Evolutionary conservation across 2,888 invertebrate genomes (phyloP).

Genomic region (Tuta absoluta): DNA sequence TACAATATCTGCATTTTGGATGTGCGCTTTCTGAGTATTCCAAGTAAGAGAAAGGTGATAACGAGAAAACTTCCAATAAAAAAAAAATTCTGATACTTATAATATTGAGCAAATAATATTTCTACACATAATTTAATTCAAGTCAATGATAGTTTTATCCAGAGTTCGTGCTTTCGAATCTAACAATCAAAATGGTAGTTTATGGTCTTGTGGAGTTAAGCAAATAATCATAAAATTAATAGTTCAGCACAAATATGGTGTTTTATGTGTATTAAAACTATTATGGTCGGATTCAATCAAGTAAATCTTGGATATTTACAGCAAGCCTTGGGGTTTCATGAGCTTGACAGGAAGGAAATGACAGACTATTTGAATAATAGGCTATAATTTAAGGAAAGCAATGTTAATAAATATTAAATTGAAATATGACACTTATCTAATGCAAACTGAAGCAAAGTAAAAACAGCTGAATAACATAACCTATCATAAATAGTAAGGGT

Average conservation of each 20-base stretch:
- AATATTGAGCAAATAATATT: no score
- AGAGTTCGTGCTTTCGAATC: background rate
- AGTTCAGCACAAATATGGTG: constrained; percentile 5
- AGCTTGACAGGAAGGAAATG: background rate
- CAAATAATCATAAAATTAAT: constrained; percentile 25
- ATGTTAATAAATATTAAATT: no score
- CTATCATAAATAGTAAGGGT: no score
- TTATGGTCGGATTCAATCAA: background rate
- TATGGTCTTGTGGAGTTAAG: constrained; percentile 33
- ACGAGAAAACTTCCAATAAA: no score
- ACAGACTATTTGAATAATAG: background rate
- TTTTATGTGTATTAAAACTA: constrained; percentile 12
- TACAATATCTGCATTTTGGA: no score
- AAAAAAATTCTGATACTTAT: no score
- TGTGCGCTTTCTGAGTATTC: no score
- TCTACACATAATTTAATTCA: background rate
- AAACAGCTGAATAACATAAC: no score
- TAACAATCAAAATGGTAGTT: background rate
- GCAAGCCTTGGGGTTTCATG: background rate
- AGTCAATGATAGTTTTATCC: background rate
- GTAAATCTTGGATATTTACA: constrained; percentile 8
- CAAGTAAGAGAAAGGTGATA: no score
- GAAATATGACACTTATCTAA: no score
- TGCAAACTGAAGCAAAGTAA: no score
- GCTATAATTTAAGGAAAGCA: background rate